Base-by-base conservation (phyloP, 2,113 vertebrate genomes). In the Hypomesus transpacificus region DNA sequence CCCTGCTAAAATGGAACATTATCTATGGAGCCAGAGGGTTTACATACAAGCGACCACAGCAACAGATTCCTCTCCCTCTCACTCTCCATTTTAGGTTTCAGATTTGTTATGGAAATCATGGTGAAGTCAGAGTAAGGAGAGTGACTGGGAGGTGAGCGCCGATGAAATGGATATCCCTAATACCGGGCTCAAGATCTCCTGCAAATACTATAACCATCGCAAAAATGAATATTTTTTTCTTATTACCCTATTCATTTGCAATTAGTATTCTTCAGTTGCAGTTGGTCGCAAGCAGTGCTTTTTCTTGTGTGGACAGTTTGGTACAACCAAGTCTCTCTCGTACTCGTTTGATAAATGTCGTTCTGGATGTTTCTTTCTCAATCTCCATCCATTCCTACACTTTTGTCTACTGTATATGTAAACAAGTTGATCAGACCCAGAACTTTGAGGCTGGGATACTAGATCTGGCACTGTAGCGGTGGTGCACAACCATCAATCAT, bases 351-450 rank as follows among this genome's bases (percentile, higher is more conserved):
- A 26, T 51, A 17, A 46, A 52, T 51, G 46, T 21, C 50, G 0
- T 8, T 22, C 20, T 18, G 1, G 20, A 46, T 13, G 3, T 28
- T 14, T 68, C 13, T 70, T 57, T 16, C 34, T 68, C 17, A 21
- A 22, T 34, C 34, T 18, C 1, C 31, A 28, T 53, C 7, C 54
- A 39, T 31, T 18, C 59, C 34, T 26, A n/a, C 28, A 26, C 39
- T 8, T 28, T 54, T 60, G 75, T 79, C 77, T 82, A 46, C 71
- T 51, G 39, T 39, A 46, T 13, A 9, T 62, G 61, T 84, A 85
- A 89, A 88, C 82, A 87, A 78, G 34, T 86, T 84, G 80, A 87
- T 87, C 82, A 83, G 76, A 81, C 75, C 77, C 82, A 78, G 85
- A 83, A 76, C 80, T 61, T 69, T 87, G 84, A 75, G 85, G 80